Base-by-base conservation (phyloP, 2,888 invertebrate genomes). In the Pteria penguin region DNA sequence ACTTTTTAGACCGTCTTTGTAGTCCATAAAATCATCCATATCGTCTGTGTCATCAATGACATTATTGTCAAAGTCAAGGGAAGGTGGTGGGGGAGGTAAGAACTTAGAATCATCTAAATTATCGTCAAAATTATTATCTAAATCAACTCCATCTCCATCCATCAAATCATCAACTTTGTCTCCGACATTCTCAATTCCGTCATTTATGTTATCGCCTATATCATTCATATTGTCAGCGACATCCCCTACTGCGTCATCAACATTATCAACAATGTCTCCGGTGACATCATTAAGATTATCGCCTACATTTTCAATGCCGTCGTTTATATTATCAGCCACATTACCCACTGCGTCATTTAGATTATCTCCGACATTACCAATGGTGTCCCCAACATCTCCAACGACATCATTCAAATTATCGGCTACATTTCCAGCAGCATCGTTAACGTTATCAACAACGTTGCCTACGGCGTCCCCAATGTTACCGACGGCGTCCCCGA, bases 151-250 rank as follows among this genome's bases (percentile, higher is more conserved):
- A 45, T 45, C 45, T 45, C 45, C 45, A 11, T 60, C 76, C 2
- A 74, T 18, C 2, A 60, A 63, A 32, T 68, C 77, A 11, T 54
- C 74, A 29, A 71, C 36, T 29, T n/a, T 63, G 8, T 54, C 75
- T 22, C 54, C 31, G 4, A 52, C 73, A 62, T 78, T 72, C 18
- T 32, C 69, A 18, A 69, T 31, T 11, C 33, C 61, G 11, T 71
- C 78, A 33, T 31, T 68, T n/a, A 73, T 27, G 26, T 29, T 66
- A 14, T 73, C 78, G 11, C 68, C 80, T 27, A 61, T 33, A 52
- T 63, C 73, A n/a, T 57, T 72, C 14, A 68, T 57, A 5, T 22
- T 69, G 4, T 58, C 75, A n/a, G 32, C 67, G 32, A 54, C 54
- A 32, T 26, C 52, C 24, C 62, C 73, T 18, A 32, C 75, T 18